Percentiles rank a stretch among this genome's conserved stretches.
Evolutionary conservation across 35 echinoderm and acorn worm genomes (phyloP).

Genomic region (Chiridota heheva): DNA sequence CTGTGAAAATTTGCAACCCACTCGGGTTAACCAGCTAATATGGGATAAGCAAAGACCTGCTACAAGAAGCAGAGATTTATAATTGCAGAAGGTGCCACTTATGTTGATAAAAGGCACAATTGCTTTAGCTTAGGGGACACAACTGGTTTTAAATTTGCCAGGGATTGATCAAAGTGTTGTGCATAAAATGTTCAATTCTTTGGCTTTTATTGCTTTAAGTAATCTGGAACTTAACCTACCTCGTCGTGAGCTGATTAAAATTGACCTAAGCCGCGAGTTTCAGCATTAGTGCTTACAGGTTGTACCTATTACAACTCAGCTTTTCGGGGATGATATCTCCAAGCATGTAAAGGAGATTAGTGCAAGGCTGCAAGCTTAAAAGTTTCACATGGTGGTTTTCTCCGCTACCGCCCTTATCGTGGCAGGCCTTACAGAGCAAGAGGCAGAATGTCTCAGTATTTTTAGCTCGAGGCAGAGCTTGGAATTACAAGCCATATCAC

Average conservation of each 20-base stretch:
- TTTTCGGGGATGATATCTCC: conserved; percentile 12
- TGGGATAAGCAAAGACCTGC: too few relatives aligned
- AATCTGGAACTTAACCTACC: neutral
- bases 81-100: too few relatives aligned
- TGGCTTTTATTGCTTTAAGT: neutral
- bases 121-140: too few relatives aligned
- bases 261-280: neutral
- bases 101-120: too few relatives aligned
- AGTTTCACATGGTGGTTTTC: neutral
- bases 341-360: neutral
- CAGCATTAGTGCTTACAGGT: neutral
- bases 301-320: neutral
- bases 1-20: too few relatives aligned
- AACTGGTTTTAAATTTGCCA: too few relatives aligned
- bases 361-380: neutral
- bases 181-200: neutral
- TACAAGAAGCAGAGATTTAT: neutral
- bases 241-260: conserved; percentile 3
- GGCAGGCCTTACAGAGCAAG: neutral
- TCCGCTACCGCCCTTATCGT: neutral
- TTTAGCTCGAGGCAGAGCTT: neutral
- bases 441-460: too few relatives aligned
- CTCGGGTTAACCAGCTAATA: too few relatives aligned
- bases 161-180: too few relatives aligned
- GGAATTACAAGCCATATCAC: neutral